Base-by-base conservation (phyloP, 1,140 invertebrate species). In the Augochlora pura region DNA sequence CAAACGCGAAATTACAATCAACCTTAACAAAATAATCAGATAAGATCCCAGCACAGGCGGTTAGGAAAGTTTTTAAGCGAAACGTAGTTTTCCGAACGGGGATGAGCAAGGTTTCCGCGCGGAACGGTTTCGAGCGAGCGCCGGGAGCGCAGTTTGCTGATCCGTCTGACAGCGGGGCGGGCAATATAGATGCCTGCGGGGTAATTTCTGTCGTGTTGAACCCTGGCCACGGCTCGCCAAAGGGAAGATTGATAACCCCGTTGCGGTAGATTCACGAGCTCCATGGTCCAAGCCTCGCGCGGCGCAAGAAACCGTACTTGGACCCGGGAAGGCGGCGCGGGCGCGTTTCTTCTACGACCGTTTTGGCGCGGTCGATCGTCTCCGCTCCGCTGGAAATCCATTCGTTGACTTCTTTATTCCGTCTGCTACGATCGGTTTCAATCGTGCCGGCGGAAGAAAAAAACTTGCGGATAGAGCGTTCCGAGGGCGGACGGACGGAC, bases 131-230 rank as follows among this genome's bases (percentile, higher is more conserved):
- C 16, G 49, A 52, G 49, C 49, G 14, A 14, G 14, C 42, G 42
- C 49, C 16, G 49, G n/a, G n/a, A n/a, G 14, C 14, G 79, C 27
- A 67, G 70, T 16, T 52, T 16, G 72, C 54, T 64, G 65, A 70
- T 73, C 27, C 54, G 46, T 16, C 25, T 71, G 52, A 49, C 32
- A 57, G 32, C n/a, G 21, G 32, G 9, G 57, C 16, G 52, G 16
- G 54, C 18, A 18, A n/a, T 68, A 23, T 10, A 32, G 65, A 59
- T 77, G 65, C 73, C 68, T 57, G 8, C 72, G 25, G 65, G 59
- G 66, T 70, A 59, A 77, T 81, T 65, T 77, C 38, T 64, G 52
- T 77, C 65, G 73, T 23, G 60, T 80, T 70, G 72, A 76, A 60
- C 46, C 27, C 27, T 7, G 32, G 52, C 32, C 60, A 39, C 21